These are phyloP conservation scores for Hemibagrus guttatus DNA, from an alignment of 2,797 vertebrate species.

Conservation along the genomic window DNA sequence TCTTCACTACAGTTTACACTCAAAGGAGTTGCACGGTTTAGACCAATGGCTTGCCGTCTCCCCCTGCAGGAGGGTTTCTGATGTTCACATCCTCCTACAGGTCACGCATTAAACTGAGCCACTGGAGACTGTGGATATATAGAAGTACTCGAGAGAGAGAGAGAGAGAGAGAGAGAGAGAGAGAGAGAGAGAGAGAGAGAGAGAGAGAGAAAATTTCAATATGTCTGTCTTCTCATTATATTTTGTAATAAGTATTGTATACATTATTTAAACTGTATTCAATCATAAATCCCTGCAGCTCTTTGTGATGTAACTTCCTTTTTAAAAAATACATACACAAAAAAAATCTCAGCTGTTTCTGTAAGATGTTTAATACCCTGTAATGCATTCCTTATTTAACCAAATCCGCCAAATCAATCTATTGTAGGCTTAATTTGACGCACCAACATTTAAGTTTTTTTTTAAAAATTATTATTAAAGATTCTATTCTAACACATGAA, in stretches of 20 bases:
- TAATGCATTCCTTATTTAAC: no score
- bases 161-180: no score
- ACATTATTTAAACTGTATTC: not conserved
- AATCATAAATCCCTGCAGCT: no score
- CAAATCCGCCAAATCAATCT: no score
- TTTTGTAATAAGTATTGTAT: not conserved
- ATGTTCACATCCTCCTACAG: no score
- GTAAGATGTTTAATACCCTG: not conserved
- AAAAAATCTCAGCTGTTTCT: not conserved
- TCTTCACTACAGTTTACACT: not conserved
- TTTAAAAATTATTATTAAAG: no score
- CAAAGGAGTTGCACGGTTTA: not conserved
- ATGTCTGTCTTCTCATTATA: no score
- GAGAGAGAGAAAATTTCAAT: no score
- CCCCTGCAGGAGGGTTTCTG: not conserved
- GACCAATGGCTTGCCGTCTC: not conserved
- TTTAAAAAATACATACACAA: no score
- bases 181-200: no score
- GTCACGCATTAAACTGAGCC: not conserved
- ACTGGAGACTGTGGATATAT: not conserved
- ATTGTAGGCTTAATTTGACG: not conserved
- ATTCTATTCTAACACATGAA: not conserved
- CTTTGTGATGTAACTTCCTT: not conserved
- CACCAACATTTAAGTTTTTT: no score
- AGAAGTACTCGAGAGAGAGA: no score